Evolutionary conservation across 2,888 invertebrate species (phyloP).

Genomic region (Hirtodrosophila alboralis): DNA sequence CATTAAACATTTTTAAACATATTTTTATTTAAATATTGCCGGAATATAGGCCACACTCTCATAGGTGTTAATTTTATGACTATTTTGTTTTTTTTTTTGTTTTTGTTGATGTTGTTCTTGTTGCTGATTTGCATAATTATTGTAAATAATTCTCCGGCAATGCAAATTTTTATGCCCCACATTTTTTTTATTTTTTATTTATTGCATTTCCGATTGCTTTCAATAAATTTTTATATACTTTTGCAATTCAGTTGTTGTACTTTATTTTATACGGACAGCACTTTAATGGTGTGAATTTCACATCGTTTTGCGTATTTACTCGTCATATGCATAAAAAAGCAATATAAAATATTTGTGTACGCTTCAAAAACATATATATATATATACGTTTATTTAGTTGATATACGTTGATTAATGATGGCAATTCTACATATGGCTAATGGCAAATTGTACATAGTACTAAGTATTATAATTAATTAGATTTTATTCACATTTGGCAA

Average conservation of each 20-base stretch:
- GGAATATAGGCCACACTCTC: slow-evolving; percentile 41
- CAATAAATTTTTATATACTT: slow-evolving; percentile 9
- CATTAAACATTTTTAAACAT: background rate
- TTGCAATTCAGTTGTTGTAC: slow-evolving; percentile 3
- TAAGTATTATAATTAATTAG: slow-evolving; percentile 2
- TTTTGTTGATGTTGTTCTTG: too few relatives aligned
- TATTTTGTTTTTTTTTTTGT: too few relatives aligned
- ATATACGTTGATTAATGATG: slow-evolving; percentile 6
- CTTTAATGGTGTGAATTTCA: slow-evolving; percentile 26
- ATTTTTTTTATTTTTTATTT: slow-evolving; percentile 3
- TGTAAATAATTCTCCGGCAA: slow-evolving; percentile 45
- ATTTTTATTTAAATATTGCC: slow-evolving; percentile 22
- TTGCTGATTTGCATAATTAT: slow-evolving; percentile 47
- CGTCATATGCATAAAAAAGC: background rate
- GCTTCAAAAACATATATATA: too few relatives aligned
- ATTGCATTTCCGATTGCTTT: slow-evolving; percentile 20
- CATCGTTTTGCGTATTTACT: slow-evolving; percentile 5
- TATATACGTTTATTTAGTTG: too few relatives aligned
- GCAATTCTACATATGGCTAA: background rate
- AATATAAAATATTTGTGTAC: background rate
- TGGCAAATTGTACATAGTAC: slow-evolving; percentile 19
- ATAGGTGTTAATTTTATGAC: slow-evolving; percentile 44
- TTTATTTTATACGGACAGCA: slow-evolving; percentile 19
- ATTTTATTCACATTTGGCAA: slow-evolving; percentile 1
- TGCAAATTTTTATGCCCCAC: slow-evolving; percentile 35